Evolutionary conservation across 2,797 vertebrate genomes (phyloP).

Genomic region (Neomorphus geoffroyi): DNA sequence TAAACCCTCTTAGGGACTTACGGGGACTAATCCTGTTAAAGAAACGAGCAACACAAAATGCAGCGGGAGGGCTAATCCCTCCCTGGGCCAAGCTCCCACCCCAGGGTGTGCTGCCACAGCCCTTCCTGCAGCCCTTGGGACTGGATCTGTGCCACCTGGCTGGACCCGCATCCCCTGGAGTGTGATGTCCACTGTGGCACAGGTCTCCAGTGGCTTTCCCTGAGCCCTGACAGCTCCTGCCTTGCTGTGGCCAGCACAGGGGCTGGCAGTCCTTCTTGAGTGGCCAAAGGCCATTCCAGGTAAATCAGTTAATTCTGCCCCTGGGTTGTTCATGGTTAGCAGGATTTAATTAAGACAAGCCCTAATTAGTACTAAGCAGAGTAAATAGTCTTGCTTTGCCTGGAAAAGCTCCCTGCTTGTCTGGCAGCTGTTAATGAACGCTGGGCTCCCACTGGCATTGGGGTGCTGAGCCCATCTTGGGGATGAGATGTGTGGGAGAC

Average conservation of each 20-base stretch:
- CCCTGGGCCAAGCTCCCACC: neutral
- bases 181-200: accelerated
- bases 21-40: neutral
- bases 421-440: neutral
- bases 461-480: neutral
- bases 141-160: accelerated
- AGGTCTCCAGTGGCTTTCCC: neutral
- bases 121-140: neutral
- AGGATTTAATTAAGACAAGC: slow-evolving; percentile 60
- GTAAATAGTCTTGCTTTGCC: neutral
- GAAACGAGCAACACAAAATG: neutral
- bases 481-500: accelerated
- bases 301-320: slow-evolving; percentile 29
- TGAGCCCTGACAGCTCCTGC: neutral
- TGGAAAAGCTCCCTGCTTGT: neutral
- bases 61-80: neutral
- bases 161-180: neutral
- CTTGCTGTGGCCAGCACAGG: accelerated
- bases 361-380: slow-evolving; percentile 42
- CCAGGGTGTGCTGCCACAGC: neutral
- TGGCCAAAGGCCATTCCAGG: slow-evolving; percentile 4
- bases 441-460: accelerated
- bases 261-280: neutral
- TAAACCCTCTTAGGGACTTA: neutral
- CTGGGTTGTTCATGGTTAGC: neutral